Conservation (phyloP, 2,113 vertebrate species). For the Channa argus region DNA sequence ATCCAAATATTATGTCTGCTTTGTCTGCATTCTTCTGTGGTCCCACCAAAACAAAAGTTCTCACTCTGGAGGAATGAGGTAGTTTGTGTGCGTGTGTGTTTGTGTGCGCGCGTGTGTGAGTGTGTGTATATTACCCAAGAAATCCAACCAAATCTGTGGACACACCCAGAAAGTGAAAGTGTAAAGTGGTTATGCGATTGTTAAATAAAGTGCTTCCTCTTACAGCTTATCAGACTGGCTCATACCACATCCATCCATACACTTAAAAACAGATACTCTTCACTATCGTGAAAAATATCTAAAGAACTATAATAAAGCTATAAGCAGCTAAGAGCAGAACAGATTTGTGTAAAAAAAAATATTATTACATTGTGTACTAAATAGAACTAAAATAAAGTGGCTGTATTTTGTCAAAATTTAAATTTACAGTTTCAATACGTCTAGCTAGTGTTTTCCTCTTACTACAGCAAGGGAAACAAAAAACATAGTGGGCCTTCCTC, state of each 20-base stretch:
- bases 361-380: not conserved
- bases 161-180: conserved; percentile 53
- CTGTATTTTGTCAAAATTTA: not conserved
- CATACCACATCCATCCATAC: conserved; percentile 12
- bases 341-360: not conserved
- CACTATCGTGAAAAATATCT: no score
- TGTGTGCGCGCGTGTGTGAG: conserved; percentile 17
- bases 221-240: conserved; percentile 25
- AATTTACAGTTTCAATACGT: conserved; percentile 2
- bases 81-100: conserved; percentile 17
- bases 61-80: conserved; percentile 73
- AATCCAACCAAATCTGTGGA: conserved; percentile 39
- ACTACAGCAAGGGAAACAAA: conserved; percentile 30
- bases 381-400: not conserved
- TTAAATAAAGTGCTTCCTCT: conserved; percentile 43
- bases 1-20: conserved; percentile 89
- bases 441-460: conserved; percentile 2
- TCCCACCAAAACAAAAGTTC: conserved; percentile 86
- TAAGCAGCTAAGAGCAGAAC: conserved; percentile 1
- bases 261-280: not conserved
- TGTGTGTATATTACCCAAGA: conserved; percentile 42
- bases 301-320: not conserved
- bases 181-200: conserved; percentile 30
- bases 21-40: conserved; percentile 82
- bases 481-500: conserved; percentile 39